phyloP scores from a whole-genome alignment of 1,140 invertebrate species.

The Leptinotarsa lineolata region DNA sequence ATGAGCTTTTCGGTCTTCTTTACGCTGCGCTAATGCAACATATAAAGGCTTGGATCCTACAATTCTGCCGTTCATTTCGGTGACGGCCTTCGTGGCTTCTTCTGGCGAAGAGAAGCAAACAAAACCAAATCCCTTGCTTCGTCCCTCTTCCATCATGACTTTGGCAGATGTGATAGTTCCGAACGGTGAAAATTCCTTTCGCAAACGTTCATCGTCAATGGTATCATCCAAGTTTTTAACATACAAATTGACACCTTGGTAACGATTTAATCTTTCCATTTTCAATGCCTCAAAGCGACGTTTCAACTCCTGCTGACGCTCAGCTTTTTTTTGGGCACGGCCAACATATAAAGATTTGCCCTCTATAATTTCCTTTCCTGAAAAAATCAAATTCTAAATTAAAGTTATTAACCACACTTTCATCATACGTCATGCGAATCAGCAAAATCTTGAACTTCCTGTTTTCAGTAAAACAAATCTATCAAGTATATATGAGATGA shows the following conservation, averaged over 20 bases:
- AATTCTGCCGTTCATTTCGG: conserved; percentile 98
- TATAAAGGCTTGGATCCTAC: conserved; percentile 87
- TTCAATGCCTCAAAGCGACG: conserved; percentile 95
- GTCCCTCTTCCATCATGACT: conserved; percentile 92
- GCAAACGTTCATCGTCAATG: conserved; percentile 93
- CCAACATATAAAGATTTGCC: conserved; percentile 90
- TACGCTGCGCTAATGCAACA: conserved; percentile 84
- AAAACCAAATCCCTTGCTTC: conserved; percentile 98
- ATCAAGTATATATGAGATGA: no score
- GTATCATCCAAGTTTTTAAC: conserved; percentile 98
- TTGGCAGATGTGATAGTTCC: conserved; percentile 96
- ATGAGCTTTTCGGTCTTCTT: conserved; percentile 97
- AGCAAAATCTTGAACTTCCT: no score
- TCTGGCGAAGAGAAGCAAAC: conserved; percentile 99
- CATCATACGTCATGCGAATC: no score
- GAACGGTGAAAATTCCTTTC: conserved; percentile 92
- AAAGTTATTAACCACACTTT: no score
- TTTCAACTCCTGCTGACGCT: conserved; percentile 94
- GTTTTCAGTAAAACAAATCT: no score
- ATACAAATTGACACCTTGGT: conserved; percentile 96
- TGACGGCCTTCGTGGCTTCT: conserved; percentile 98
- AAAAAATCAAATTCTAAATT: conserved; percentile 9
- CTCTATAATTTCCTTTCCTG: conserved; percentile 77
- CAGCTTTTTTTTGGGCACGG: conserved; percentile 98
- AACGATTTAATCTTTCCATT: conserved; percentile 90